Conservation (phyloP, 2,113 vertebrate genomes). For the Aspiorhynchus laticeps region DNA sequence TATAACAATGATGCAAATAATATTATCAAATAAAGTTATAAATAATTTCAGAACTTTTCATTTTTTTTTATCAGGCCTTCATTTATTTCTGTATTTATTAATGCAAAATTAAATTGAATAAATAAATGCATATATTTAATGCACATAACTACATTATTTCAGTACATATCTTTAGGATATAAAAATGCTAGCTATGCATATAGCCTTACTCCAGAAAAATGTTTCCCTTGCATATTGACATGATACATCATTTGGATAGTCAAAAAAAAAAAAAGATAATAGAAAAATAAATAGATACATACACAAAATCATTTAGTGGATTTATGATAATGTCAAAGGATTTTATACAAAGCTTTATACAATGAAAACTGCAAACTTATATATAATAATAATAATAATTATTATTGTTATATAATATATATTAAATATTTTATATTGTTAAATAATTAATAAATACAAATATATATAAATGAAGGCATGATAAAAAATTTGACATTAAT, state of each 20-base stretch:
- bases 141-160: not conserved
- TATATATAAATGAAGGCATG: no score
- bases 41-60: not conserved
- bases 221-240: no score
- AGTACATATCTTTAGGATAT: not conserved
- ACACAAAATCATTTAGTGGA: no score
- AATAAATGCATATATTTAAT: not conserved
- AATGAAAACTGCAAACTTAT: no score
- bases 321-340: no score
- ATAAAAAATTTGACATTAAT: no score
- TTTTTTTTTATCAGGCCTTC: not conserved
- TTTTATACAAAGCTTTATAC: no score
- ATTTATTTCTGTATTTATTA: not conserved
- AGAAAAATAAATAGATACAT: no score
- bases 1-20: not conserved
- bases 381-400: no score
- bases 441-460: not conserved
- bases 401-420: no score
- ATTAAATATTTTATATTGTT: not conserved
- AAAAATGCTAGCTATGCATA: not conserved
- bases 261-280: no score
- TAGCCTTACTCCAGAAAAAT: not conserved
- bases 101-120: not conserved
- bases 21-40: not conserved
- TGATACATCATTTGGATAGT: no score